phyloP scores from a whole-genome alignment of 2,888 invertebrate genomes.

The Lycophotia porphyrea region DNA sequence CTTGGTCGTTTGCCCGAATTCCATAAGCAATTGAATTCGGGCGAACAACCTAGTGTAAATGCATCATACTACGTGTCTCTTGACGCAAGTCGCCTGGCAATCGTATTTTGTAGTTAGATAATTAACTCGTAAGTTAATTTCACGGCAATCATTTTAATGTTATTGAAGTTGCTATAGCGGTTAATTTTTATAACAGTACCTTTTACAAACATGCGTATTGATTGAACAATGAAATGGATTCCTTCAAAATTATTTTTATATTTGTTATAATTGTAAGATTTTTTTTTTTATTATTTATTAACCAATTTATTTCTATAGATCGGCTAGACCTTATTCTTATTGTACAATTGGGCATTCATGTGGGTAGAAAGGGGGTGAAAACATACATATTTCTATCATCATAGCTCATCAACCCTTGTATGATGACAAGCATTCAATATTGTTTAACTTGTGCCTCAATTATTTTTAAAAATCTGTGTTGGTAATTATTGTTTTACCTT shows the following conservation, averaged over 20 bases:
- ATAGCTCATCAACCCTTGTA: background rate
- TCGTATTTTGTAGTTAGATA: background rate
- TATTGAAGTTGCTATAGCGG: slow-evolving; percentile 10
- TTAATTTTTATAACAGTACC: slow-evolving; percentile 18
- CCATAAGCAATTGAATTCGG: background rate
- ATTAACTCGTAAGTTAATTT: slow-evolving; percentile 37
- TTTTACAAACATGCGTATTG: slow-evolving; percentile 3
- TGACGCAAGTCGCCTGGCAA: background rate
- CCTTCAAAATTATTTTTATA: slow-evolving; percentile 31
- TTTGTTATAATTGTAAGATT: slow-evolving; percentile 40
- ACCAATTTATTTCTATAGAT: background rate
- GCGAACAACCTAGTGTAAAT: background rate
- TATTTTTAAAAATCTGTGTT: background rate
- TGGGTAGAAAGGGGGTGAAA: background rate
- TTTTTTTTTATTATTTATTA: background rate
- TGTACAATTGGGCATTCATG: background rate
- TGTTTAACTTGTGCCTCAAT: background rate
- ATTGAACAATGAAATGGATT: slow-evolving; percentile 56
- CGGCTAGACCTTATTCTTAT: background rate
- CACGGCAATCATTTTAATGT: slow-evolving; percentile 37
- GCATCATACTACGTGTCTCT: background rate
- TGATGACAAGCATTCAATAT: background rate
- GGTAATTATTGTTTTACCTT: background rate
- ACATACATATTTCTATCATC: background rate
- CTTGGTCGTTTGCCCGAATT: background rate